Percentiles rank a stretch among this genome's conserved stretches.
Conservation (phyloP, 2,113 vertebrate species). For the Aptenodytes patagonicus region DNA sequence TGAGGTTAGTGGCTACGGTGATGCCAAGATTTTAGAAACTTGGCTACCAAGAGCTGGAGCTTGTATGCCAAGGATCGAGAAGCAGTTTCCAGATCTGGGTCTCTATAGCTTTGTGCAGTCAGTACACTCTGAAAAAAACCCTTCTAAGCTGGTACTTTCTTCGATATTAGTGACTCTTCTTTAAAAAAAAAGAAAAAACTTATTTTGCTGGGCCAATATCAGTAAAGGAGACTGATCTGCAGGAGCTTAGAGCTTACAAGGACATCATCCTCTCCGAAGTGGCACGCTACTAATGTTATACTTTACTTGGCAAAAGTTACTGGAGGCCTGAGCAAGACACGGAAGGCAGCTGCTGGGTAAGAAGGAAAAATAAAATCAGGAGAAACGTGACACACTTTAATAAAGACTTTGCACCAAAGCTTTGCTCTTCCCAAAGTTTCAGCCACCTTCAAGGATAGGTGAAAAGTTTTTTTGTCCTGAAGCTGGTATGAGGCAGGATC, state of each 20-base stretch:
- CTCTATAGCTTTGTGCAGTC: neutral
- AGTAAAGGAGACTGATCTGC: neutral
- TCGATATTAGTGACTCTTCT: neutral
- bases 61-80: neutral
- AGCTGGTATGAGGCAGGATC: neutral
- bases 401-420: neutral
- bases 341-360: neutral
- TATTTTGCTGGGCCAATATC: neutral
- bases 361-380: neutral
- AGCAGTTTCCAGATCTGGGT: neutral
- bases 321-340: neutral
- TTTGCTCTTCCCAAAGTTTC: neutral
- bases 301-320: neutral
- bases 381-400: neutral
- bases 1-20: neutral
- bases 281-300: neutral
- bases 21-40: neutral
- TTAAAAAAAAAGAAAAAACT: neutral
- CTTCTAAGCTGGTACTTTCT: neutral
- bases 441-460: neutral
- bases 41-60: neutral
- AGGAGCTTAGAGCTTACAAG: neutral
- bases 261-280: neutral
- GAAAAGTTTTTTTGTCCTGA: neutral
- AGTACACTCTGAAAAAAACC: neutral